Base-by-base conservation (phyloP, 2,888 invertebrate species). In the Xestia sexstrigata region DNA sequence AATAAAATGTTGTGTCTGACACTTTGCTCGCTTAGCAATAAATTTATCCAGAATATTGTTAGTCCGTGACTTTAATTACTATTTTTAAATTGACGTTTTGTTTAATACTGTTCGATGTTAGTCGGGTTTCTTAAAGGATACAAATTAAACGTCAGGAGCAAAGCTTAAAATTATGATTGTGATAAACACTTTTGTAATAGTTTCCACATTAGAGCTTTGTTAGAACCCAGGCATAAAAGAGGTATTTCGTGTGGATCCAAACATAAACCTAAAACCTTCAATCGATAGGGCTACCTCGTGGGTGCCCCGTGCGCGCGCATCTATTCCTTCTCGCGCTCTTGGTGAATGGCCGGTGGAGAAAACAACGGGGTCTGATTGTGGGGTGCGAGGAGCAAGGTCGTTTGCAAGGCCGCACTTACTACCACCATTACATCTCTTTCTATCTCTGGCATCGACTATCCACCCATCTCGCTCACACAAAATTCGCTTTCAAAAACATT, bases 281-380 rank as follows among this genome's bases (percentile, higher is more conserved):
- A 96, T 96, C 96, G 93, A 96, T 96, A 95, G 89, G 91, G 89
- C 87, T 87, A 89, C 91, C 92, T 92, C 94, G 93, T 94, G 92
- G 42, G 42, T 42, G 91, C 86, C 70, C 63, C 82, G 76, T 95
- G 96, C 96, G 96, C 96, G 96, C 96, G 96, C 95, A 95, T 76
- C 87, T 88, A 87, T 92, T 93, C 82, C 84, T 93, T 92, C 92
- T 91, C 93, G 84, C 88, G 86, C 87, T 93, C 87, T 89, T 95
- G 87, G 95, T 96, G 96, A 97, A 96, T 97, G 96, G 95, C 93
- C 93, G 87, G 88, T 91, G 90, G 90, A 91, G 92, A 93, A 93
- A 92, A 93, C 91, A 91, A 91, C n/a, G 91, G 91, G 92, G 92
- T 89, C 89, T 92, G 84, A 74, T 85, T 84, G 81, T 91, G 93